Evolutionary conservation across 2,113 vertebrate species (phyloP).

Genomic region (Grammomys dolichurus): DNA sequence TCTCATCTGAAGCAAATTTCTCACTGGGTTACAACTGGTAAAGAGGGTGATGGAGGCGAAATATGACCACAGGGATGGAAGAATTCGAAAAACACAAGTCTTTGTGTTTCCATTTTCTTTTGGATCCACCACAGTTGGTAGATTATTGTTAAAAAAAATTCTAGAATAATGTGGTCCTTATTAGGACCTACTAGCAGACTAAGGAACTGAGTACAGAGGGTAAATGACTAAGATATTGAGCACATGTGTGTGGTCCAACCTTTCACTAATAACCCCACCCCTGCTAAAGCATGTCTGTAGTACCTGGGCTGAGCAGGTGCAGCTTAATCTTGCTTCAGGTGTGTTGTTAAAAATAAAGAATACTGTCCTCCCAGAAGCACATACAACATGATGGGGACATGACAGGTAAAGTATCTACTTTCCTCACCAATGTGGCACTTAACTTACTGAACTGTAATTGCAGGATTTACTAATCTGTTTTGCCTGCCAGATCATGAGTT

Average conservation of each 20-base stretch:
- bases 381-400: background rate
- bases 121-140: background rate
- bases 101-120: background rate
- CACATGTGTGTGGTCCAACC: background rate
- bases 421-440: background rate
- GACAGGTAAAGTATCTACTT: background rate
- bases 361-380: background rate
- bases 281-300: background rate
- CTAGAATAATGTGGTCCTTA: background rate
- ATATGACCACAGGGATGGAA: background rate
- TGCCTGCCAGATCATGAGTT: background rate
- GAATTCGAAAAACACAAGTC: background rate
- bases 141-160: no score
- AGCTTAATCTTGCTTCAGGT: background rate
- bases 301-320: background rate
- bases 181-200: background rate
- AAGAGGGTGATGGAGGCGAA: background rate
- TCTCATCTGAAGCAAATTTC: background rate
- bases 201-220: background rate
- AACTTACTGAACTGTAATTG: conserved; percentile 48
- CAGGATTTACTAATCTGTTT: conserved; percentile 28
- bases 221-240: background rate
- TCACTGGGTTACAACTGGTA: background rate
- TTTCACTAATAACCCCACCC: background rate
- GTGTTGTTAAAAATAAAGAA: background rate